phyloP scores from a whole-genome alignment of 53 echinoderm and acorn worm species.

The Antedon mediterranea region DNA sequence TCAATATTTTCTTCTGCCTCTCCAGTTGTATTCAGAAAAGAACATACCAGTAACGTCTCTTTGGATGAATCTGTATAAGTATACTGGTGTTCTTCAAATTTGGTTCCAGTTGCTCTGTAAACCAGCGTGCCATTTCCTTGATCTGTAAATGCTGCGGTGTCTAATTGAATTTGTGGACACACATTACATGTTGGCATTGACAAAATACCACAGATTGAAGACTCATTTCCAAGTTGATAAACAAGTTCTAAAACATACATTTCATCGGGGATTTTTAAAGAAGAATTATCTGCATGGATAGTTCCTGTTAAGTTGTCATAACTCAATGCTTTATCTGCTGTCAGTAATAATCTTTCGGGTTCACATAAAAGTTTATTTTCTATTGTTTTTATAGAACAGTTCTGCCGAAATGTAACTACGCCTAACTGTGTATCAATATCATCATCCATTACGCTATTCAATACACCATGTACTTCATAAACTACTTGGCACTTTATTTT shows the following conservation, averaged over 20 bases:
- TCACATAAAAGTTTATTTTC: neutral
- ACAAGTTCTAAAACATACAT: neutral
- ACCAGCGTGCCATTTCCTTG: neutral
- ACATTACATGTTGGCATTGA: neutral
- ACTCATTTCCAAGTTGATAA: neutral
- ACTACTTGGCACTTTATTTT: neutral
- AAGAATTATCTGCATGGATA: neutral
- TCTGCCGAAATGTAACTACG: neutral
- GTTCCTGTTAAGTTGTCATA: neutral
- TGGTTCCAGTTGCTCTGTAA: neutral
- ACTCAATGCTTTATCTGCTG: neutral
- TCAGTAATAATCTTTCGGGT: neutral
- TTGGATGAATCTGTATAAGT: neutral
- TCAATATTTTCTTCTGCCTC: neutral
- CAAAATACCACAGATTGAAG: neutral
- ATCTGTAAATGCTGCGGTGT: neutral
- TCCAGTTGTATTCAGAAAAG: neutral
- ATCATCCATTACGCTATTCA: neutral
- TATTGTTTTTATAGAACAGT: neutral
- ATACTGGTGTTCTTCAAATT: neutral
- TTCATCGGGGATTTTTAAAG: neutral
- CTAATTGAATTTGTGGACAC: neutral
- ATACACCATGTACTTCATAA: neutral
- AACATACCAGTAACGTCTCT: neutral
- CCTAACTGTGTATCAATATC: neutral